Base-by-base conservation (phyloP, 2,113 vertebrate genomes). In the Grammomys surdaster region DNA sequence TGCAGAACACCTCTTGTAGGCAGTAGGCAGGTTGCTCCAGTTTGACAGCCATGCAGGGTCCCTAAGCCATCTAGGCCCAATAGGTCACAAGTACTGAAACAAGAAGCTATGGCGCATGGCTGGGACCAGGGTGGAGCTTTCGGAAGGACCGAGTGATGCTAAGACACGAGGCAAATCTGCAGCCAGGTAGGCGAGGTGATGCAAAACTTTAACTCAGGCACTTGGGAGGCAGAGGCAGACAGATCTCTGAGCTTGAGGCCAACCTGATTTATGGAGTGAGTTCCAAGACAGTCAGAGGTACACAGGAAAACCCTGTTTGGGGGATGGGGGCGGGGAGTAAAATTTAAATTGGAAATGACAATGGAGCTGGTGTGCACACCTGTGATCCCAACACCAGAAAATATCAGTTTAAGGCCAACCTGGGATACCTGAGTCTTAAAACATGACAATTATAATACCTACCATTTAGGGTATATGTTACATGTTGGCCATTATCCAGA, bases 101-200 rank as follows among this genome's bases (percentile, higher is more conserved):
- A n/a, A n/a, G 26, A 60, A 58, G 22, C 36, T 4, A 5, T 0
- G 17, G 7, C 0, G 14, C 60, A 26, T 40, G 48, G 43, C 36
- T 31, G 19, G 5, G 43, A 75, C 6, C 36, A n/a, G 31, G 40
- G 24, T 33, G 4, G 43, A 67, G 84, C 40, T 67, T 24, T 46
- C 19, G 24, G 81, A 31, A 20, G n/a, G 54, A 81, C 51, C 5
- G 22, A 36, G 54, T 58, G 20, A 24, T 82, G 54, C 20, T 58
- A 22, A 81, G 33, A 36, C 36, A n/a, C 2, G 36, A 82, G 36
- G n/a, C 20, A n/a, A 58, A 82, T 40, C 36, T 82, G 22, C 11
- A 60, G 80, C 80, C 1, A 0, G 9, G 33, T 22, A 22, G 12
- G 69, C 1, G 16, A 13, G 80, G 20, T n/a, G 6, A 56, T 4